Evolutionary conservation across 2,888 invertebrate species (phyloP).

Genomic region (Atherix ibis): DNA sequence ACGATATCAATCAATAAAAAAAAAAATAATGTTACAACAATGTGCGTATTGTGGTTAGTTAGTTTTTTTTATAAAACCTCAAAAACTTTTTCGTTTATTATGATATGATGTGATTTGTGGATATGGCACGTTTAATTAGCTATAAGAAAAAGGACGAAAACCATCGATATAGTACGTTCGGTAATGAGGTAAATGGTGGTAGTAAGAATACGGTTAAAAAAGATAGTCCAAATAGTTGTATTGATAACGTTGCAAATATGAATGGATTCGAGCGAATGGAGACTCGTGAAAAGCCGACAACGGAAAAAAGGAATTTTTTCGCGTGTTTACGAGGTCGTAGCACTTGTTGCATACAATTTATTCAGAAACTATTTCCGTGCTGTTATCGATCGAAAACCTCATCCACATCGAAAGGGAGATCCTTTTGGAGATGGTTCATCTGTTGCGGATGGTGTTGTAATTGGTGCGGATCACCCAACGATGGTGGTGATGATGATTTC

Average conservation of each 20-base stretch:
- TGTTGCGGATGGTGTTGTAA: constrained; percentile 12
- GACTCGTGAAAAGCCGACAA: constrained; percentile 7
- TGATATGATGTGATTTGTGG: too few relatives aligned
- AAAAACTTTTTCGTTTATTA: too few relatives aligned
- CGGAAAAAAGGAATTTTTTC: constrained; percentile 4
- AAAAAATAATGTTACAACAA: too few relatives aligned
- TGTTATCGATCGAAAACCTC: constrained; percentile 12
- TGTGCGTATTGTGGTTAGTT: too few relatives aligned
- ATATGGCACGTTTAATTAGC: constrained; percentile 15
- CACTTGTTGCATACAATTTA: constrained; percentile 8
- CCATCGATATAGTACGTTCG: constrained; percentile 14
- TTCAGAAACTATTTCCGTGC: constrained; percentile 11
- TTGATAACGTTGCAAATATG: constrained; percentile 7
- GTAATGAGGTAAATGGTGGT: constrained; percentile 7
- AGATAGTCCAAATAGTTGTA: too few relatives aligned
- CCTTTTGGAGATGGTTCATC: constrained; percentile 4
- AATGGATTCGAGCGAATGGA: constrained; percentile 5
- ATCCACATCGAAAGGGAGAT: too few relatives aligned
- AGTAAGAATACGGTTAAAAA: too few relatives aligned
- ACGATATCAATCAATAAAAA: too few relatives aligned
- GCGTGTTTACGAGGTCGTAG: constrained; percentile 13
- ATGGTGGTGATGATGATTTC: constrained; percentile 14
- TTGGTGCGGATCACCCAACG: constrained; percentile 11
- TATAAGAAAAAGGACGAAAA: constrained; percentile 14
- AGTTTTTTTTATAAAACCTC: too few relatives aligned